Evolutionary conservation across 2,113 vertebrate species (phyloP), one percentile per base, ranked within the genome.

Genomic region (Indri indri): DNA sequence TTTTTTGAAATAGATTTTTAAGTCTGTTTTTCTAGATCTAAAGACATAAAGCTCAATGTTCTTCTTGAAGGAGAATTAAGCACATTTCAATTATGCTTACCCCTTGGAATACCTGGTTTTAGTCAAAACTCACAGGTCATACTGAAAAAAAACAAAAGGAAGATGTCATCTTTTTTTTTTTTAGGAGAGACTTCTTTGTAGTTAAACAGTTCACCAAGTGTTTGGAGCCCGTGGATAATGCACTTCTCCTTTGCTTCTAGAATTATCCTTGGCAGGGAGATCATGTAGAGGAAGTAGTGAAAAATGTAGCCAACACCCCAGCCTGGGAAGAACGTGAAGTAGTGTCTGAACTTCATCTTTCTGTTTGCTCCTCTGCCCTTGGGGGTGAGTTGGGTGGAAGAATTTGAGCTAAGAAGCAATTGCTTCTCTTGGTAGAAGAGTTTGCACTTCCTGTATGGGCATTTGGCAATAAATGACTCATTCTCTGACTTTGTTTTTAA

Each of bases 1-100:
- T 95, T 97, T 81, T 27, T 83, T n/a, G 27, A 91, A 96, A 61
- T 63, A 84, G n/a, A 40, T 54, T 71, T 90, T 68, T 9, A 92
- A 47, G 61, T 66, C 47, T 66, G 0, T 54, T 88, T 90, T 93
- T 70, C 42, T 71, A 54, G 2, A 23, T 92, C 2, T 92, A 61
- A 87, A 92, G 30, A 77, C 9, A 20, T 84, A 74, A 90, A 87
- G 34, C 4, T 73, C 54, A 89, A 65, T 74, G 47, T 40, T 90
- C 30, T 86, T 92, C 25, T 50, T 66, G 85, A 83, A 95, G 63
- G 54, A 83, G 20, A 89, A 52, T 85, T n/a, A 88, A 85, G 42
- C 17, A 88, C 27, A 81, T 73, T 91, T 87, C 6, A 77, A 18
- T 52, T 91, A 71, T 3, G 20, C 27, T 88, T 95, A 95, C 23